Percentiles rank a stretch among this genome's conserved stretches.
Evolutionary conservation across 2,888 invertebrate species (phyloP).

Genomic region (Physocephala rufipes): DNA sequence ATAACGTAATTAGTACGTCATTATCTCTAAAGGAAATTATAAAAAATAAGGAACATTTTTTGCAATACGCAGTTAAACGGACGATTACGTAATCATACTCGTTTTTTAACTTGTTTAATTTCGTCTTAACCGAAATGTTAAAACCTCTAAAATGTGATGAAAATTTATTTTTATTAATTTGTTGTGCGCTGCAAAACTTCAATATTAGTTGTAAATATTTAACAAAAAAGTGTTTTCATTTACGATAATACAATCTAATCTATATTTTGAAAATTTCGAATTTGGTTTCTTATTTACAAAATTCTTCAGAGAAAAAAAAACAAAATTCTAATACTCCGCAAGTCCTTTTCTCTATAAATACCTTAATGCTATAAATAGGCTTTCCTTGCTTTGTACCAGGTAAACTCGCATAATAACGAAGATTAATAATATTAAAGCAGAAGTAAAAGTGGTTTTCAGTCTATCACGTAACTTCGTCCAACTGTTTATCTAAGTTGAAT

Average conservation of each 20-base stretch:
- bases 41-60: too few relatives aligned
- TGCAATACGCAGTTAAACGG: too few relatives aligned
- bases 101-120: too few relatives aligned
- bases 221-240: constrained; percentile 7
- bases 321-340: not conserved
- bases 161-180: constrained; percentile 24
- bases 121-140: constrained; percentile 19
- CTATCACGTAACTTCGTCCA: constrained; percentile 37
- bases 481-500: not conserved
- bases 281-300: constrained; percentile 28
- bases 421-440: constrained; percentile 9
- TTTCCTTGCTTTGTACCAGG: constrained; percentile 8
- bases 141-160: constrained; percentile 26
- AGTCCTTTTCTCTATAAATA: not conserved
- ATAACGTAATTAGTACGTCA: too few relatives aligned
- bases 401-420: constrained; percentile 10
- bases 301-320: not conserved
- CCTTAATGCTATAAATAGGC: constrained; percentile 8
- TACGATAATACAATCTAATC: not conserved
- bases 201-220: not conserved
- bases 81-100: too few relatives aligned
- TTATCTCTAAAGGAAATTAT: too few relatives aligned
- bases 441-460: constrained; percentile 33
- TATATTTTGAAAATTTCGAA: not conserved
- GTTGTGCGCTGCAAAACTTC: constrained; percentile 12